Base-by-base conservation (phyloP, 2,888 invertebrate genomes). In the Tethea ocularis region DNA sequence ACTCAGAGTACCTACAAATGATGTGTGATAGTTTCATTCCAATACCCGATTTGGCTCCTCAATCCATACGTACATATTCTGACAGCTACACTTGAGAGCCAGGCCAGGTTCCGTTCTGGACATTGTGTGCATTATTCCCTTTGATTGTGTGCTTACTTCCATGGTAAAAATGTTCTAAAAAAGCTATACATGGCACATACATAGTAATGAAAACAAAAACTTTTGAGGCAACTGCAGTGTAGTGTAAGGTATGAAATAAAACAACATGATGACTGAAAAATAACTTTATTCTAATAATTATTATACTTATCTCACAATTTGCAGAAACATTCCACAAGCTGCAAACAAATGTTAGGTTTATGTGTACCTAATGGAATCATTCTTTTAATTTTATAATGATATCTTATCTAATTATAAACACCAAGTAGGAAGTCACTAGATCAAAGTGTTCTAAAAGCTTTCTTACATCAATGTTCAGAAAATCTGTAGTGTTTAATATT, bases 281-380 rank as follows among this genome's bases (percentile, higher is more conserved):
- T 92, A 93, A 88, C 86, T 92, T 91, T 91, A 92, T 90, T 92
- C 90, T 91, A 91, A 83, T 85, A 84, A 86, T 86, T 86, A 88
- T 88, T 86, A 88, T 88, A 86, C 84, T 89, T 89, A 88, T 83
- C 82, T 86, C 85, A 88, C 83, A 88, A 86, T 85, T 87, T 90
- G 89, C 86, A 89, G 88, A 84, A 80, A 80, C 69, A 73, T 79
- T 80, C 80, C 81, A 81, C 82, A 89, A 84, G 85, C 85, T 87
- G 87, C 83, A 87, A 86, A 84, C 72, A 80, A 81, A 79, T 75
- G 65, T 79, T 77, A 83, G 82, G 84, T 85, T 83, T 78, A 72
- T 68, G 70, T 74, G 72, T 83, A 89, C 84, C 89, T 89, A 91
- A 88, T 91, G 91, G 90, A 91, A 92, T 87, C 80, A 75, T 85